Evolutionary conservation across 2,797 vertebrate genomes (phyloP).

Genomic region (Lepus oiostolus): DNA sequence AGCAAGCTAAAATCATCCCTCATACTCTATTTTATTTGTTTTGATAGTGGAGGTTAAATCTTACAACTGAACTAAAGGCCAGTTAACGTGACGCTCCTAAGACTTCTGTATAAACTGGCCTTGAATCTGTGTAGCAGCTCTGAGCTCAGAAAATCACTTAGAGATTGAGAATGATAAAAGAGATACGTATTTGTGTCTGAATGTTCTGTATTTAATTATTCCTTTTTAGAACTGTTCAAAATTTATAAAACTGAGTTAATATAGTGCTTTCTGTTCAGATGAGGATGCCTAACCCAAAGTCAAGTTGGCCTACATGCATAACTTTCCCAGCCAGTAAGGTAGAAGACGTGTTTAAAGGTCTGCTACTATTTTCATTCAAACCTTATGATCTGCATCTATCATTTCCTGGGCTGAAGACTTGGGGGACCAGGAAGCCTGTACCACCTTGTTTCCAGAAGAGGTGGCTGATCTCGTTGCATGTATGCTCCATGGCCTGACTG

Average conservation of each 20-base stretch:
- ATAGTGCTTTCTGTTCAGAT: background rate
- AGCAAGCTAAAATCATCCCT: background rate
- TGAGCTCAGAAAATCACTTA: background rate
- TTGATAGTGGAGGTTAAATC: background rate
- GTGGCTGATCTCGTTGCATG: accelerated
- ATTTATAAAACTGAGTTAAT: background rate
- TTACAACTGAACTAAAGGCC: background rate
- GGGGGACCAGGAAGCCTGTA: background rate
- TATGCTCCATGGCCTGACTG: background rate
- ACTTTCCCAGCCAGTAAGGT: background rate
- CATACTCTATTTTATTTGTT: background rate
- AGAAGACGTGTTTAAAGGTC: background rate
- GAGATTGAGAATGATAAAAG: background rate
- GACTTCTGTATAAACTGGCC: background rate
- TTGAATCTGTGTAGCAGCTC: background rate
- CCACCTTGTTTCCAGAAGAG: background rate
- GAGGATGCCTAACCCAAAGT: background rate
- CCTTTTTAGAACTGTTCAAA: background rate
- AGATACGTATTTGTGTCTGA: background rate
- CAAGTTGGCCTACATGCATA: background rate
- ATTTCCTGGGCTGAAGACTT: background rate
- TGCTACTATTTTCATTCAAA: background rate
- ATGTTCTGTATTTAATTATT: background rate
- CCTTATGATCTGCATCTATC: background rate
- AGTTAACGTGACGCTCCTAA: background rate